These are phyloP conservation scores for Pantelozetes paolii DNA, from an alignment of 2,888 invertebrate species.

Conservation along the genomic window DNA sequence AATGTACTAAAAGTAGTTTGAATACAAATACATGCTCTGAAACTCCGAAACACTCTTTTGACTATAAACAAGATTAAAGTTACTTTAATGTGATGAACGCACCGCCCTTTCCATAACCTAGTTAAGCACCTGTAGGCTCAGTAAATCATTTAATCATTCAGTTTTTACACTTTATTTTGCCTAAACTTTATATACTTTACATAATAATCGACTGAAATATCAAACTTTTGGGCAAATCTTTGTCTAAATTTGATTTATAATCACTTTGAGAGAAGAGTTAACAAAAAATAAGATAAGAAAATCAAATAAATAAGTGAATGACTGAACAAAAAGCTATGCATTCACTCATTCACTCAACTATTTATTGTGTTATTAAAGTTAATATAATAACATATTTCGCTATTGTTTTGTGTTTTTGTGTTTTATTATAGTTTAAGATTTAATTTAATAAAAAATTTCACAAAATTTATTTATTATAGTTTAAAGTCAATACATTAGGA, in stretches of 20 bases:
- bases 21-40: slow-evolving; percentile 1
- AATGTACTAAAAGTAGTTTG: neutral
- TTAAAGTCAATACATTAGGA: slow-evolving; percentile 27
- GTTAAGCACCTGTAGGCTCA: slow-evolving; percentile 1
- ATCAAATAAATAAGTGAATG: slow-evolving; percentile 21
- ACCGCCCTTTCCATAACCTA: slow-evolving; percentile 1
- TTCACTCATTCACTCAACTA: slow-evolving; percentile 1
- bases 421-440: neutral
- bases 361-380: slow-evolving; percentile 1
- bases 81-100: neutral
- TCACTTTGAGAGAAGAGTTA: neutral
- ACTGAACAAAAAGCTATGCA: neutral
- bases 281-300: slow-evolving; percentile 20
- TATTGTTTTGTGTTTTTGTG: neutral
- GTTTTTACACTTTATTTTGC: neutral
- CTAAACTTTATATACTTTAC: neutral
- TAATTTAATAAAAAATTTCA: slow-evolving; percentile 21
- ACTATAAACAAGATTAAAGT: slow-evolving; percentile 6
- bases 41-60: neutral
- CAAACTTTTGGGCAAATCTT: neutral
- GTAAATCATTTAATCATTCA: neutral
- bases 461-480: slow-evolving; percentile 24
- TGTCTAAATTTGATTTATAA: slow-evolving; percentile 6
- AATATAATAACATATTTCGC: neutral
- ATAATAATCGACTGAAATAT: neutral